phyloP scores from a whole-genome alignment of 2,113 vertebrate genomes.

The Scytalopus superciliaris region DNA sequence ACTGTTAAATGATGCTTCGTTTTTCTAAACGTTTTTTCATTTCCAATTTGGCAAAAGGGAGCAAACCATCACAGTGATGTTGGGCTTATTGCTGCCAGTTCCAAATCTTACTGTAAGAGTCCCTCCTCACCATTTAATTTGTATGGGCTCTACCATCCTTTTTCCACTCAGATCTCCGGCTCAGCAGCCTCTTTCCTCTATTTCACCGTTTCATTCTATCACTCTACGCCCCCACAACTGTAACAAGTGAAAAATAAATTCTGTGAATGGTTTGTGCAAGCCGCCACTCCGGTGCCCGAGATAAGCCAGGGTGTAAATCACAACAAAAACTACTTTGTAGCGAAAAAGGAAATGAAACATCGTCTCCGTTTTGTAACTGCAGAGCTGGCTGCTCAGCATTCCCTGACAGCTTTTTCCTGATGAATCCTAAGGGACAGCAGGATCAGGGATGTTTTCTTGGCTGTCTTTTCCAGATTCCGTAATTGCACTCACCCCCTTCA shows the following conservation, averaged over 20 bases:
- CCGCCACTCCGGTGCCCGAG: fast-evolving
- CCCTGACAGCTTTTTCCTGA: not conserved
- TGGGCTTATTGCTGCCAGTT: not conserved
- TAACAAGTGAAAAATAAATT: not conserved
- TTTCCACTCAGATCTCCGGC: not conserved
- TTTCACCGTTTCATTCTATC: not conserved
- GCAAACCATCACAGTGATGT: not conserved
- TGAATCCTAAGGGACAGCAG: not conserved
- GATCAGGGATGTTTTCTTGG: not conserved
- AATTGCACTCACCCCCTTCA: not conserved
- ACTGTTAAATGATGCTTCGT: not conserved
- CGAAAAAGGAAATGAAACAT: not conserved
- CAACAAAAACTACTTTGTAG: not conserved
- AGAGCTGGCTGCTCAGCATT: not conserved
- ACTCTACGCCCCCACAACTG: fast-evolving
- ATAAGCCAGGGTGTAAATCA: not conserved
- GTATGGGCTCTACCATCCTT: too few species aligned
- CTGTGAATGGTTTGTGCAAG: fast-evolving
- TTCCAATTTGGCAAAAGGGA: not conserved
- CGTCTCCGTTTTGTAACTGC: not conserved
- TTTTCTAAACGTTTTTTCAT: not conserved
- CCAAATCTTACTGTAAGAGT: not conserved
- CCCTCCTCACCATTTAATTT: not conserved
- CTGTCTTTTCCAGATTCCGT: not conserved
- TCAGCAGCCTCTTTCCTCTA: not conserved